These are phyloP conservation scores for Tanytarsus gracilentus DNA, from an alignment of 2,888 invertebrate genomes.

Conservation along the genomic window DNA sequence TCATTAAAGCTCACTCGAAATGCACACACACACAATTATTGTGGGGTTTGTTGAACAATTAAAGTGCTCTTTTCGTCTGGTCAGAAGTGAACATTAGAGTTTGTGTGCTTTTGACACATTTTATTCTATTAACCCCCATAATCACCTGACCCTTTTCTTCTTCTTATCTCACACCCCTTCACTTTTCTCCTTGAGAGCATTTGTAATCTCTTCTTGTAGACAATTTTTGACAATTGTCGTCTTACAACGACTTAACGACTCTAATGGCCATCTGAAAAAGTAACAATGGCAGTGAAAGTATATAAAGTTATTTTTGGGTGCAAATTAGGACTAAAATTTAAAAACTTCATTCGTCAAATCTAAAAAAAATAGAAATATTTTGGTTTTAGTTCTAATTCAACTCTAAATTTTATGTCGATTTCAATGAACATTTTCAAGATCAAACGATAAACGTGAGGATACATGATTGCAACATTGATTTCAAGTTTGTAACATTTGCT, in stretches of 20 bases:
- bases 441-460: too few relatives aligned
- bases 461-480: too few relatives aligned
- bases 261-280: background rate
- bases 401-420: too few relatives aligned
- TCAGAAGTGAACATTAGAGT: background rate
- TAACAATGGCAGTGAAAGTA: background rate
- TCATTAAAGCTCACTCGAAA: conserved; percentile 23
- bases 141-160: background rate
- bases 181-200: background rate
- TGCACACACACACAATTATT: background rate
- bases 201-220: background rate
- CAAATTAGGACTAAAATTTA: too few relatives aligned
- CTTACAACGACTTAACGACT: conserved; percentile 23
- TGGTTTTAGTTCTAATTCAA: too few relatives aligned
- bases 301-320: background rate
- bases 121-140: background rate
- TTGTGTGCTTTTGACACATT: background rate
- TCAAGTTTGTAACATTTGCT: too few relatives aligned
- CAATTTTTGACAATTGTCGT: conserved; percentile 13
- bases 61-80: conserved; percentile 2
- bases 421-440: too few relatives aligned
- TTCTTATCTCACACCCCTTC: background rate
- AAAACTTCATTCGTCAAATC: too few relatives aligned
- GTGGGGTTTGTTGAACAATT: background rate
- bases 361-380: too few relatives aligned